Evolutionary conservation across 2,797 vertebrate genomes (phyloP).

Genomic region (Acipenser oxyrinchus): DNA sequence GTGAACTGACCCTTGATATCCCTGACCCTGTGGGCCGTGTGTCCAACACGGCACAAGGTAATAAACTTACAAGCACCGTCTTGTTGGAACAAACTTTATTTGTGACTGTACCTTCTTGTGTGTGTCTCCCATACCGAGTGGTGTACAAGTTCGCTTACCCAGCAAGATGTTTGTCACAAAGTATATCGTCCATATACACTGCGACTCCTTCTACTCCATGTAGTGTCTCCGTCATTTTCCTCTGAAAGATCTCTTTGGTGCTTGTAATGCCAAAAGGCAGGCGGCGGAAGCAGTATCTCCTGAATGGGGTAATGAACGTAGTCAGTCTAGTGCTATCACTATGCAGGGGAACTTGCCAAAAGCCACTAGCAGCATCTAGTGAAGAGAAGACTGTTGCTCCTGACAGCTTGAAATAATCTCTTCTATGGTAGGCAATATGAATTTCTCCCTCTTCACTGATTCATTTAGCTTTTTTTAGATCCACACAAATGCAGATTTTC

Average conservation of each 20-base stretch:
- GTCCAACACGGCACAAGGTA: too few relatives aligned
- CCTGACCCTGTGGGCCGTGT: too few relatives aligned
- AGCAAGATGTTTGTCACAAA: too few relatives aligned
- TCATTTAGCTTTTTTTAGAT: constrained; percentile 11
- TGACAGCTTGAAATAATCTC: constrained; percentile 13
- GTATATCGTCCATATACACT: constrained; percentile 6
- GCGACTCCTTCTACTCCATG: neutral
- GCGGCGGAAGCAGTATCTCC: constrained; percentile 16
- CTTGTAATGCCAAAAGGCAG: constrained; percentile 17
- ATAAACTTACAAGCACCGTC: too few relatives aligned
- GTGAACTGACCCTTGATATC: too few relatives aligned
- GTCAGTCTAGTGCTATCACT: constrained; percentile 8
- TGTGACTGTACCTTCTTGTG: too few relatives aligned
- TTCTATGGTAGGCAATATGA: constrained; percentile 12
- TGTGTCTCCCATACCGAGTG: too few relatives aligned
- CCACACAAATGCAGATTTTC: constrained; percentile 7
- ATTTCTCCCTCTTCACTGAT: constrained; percentile 15
- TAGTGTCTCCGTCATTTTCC: constrained; percentile 11
- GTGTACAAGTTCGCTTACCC: too few relatives aligned
- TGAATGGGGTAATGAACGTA: constrained; percentile 20
- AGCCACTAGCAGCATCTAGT: constrained; percentile 10
- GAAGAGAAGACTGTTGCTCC: constrained; percentile 10
- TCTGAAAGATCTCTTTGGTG: constrained; percentile 16
- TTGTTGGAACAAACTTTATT: too few relatives aligned
- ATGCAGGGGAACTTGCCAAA: constrained; percentile 12